Conservation (phyloP, 2,113 vertebrate genomes). For the Serilophus lunatus region DNA sequence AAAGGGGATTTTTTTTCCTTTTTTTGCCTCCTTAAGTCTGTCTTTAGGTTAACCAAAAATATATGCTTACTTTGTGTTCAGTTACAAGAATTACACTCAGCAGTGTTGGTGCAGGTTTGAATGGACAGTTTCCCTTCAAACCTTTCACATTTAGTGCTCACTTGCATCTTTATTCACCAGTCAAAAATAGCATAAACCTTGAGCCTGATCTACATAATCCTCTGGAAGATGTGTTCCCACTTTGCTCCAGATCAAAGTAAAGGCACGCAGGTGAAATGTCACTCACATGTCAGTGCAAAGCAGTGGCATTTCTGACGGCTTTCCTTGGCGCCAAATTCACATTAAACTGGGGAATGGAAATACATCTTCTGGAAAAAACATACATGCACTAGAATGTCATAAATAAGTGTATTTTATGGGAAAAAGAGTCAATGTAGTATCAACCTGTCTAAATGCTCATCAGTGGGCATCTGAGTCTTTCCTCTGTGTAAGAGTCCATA, state of each 20-base stretch:
- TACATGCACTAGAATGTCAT: neutral
- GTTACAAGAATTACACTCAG: neutral
- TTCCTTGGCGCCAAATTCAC: neutral
- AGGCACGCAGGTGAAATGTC: neutral
- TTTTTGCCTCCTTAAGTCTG: rapidly evolving
- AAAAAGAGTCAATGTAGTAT: neutral
- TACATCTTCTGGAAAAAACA: neutral
- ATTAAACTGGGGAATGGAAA: neutral
- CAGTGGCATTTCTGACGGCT: neutral
- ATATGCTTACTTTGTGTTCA: neutral
- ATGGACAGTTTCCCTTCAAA: neutral
- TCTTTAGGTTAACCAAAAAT: neutral
- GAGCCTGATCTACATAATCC: neutral
- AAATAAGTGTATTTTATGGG: neutral
- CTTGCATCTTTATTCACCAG: neutral
- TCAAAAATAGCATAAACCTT: neutral
- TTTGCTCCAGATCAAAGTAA: neutral
- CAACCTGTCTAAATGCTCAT: neutral
- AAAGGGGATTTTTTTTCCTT: neutral
- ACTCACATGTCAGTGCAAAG: neutral
- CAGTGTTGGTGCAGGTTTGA: neutral
- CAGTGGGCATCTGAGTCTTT: neutral
- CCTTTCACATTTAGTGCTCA: neutral
- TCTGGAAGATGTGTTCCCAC: neutral
- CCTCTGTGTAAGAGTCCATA: neutral